Base-by-base conservation (phyloP, 2,888 invertebrate species). In the Miltochrista miniata region DNA sequence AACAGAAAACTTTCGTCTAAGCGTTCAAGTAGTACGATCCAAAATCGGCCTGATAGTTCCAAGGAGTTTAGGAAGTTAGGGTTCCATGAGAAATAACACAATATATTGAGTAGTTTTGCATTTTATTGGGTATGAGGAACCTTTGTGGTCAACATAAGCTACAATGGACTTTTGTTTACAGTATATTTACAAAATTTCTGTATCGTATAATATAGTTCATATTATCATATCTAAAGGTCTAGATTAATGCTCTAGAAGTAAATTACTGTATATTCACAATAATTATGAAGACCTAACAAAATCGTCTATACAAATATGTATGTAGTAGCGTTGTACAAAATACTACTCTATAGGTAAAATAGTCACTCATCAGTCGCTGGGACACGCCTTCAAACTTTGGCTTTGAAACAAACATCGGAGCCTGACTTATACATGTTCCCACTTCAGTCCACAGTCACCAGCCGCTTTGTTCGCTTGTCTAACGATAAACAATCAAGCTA, bases 41-140 rank as follows among this genome's bases (percentile, higher is more conserved):
- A n/a, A n/a, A n/a, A n/a, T n/a, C n/a, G n/a, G n/a, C n/a, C n/a
- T n/a, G n/a, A n/a, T 24, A 4, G 3, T 24, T 5, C 18, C 2
- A 4, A 24, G 18, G 18, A 24, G 2, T 4, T 24, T 24, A 24
- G 18, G 24, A 2, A 12, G 12, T 30, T 18, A 9, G 10, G 51
- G 38, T 38, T 11, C 1, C 58, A 50, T 57, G 64, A 61, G 52
- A 71, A 70, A 78, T 68, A 80, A 77, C 70, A 76, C 69, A 76
- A 69, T 63, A 61, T 68, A 63, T 69, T 83, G 81, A 86, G 87
- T 90, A 89, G 85, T 91, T 90, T 90, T 87, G 89, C 87, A 85
- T 92, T 92, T 24, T 92, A 92, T 91, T 92, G 90, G 87, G 83
- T 92, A 92, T 87, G 90, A 92, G 91, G 92, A 92, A 92, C 92